Percentiles rank a stretch among this genome's conserved stretches.
These are phyloP conservation scores for Melanchra persicariae DNA, from an alignment of 2,888 invertebrate species.

Conservation along the genomic window DNA sequence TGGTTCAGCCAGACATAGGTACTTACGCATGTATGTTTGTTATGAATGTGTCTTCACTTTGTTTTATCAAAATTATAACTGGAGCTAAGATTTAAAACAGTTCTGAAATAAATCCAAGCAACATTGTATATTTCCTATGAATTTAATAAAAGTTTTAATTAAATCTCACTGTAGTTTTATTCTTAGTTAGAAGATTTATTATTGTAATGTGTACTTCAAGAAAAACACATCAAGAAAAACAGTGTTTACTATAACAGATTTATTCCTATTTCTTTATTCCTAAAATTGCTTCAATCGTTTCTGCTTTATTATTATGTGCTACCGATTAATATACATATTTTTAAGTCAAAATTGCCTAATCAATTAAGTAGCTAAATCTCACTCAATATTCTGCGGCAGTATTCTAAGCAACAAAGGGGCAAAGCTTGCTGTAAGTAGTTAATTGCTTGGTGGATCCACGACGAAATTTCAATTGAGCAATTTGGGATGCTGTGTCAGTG, in stretches of 20 bases:
- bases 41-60: not conserved
- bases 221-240: not conserved
- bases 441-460: not conserved
- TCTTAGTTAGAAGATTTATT: not conserved
- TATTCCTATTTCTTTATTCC: too few relatives aligned
- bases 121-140: too few relatives aligned
- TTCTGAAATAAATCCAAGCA: not conserved
- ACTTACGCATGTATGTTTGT: not conserved
- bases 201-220: not conserved
- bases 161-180: not conserved
- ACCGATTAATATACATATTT: too few relatives aligned
- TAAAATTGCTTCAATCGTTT: not conserved
- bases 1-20: not conserved
- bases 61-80: not conserved
- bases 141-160: not conserved
- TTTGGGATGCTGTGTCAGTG: not conserved
- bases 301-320: not conserved
- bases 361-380: not conserved
- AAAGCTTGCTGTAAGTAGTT: not conserved
- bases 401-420: not conserved
- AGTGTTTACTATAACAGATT: too few relatives aligned
- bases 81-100: constrained; percentile 14
- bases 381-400: not conserved
- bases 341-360: too few relatives aligned
- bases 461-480: not conserved